These are phyloP conservation scores for Ptychobarbus kaznakovi DNA, from an alignment of 2,797 vertebrate genomes.

Conservation along the genomic window DNA sequence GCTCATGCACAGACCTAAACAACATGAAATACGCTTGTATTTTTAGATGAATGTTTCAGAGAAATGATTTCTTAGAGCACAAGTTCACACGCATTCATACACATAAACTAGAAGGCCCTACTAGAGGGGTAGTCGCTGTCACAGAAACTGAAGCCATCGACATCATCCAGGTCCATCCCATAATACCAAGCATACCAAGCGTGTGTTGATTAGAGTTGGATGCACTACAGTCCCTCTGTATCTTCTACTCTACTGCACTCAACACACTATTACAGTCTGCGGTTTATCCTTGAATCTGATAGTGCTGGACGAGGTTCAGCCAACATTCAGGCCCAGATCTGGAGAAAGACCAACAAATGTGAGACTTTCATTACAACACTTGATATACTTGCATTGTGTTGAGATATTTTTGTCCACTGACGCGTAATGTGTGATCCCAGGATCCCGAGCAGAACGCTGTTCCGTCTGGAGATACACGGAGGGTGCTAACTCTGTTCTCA, in stretches of 20 bases:
- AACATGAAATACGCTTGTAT: not conserved
- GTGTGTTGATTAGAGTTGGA: not conserved
- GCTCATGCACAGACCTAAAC: constrained; percentile 39
- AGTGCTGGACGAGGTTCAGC: constrained; percentile 5
- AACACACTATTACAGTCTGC: constrained; percentile 19
- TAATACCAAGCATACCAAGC: constrained; percentile 23
- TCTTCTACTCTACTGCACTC: constrained; percentile 21
- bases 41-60: not conserved
- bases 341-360: constrained; percentile 50
- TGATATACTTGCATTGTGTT: not conserved
- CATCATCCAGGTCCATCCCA: constrained; percentile 25
- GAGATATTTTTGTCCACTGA: constrained; percentile 57
- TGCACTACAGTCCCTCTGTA: constrained; percentile 10
- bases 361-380: not conserved
- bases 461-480: constrained; percentile 94
- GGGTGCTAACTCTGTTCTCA: constrained; percentile 95
- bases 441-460: constrained; percentile 96
- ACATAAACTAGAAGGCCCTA: not conserved
- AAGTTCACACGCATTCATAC: constrained; percentile 6
- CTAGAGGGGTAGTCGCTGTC: not conserved
- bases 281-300: not conserved
- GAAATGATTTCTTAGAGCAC: not conserved
- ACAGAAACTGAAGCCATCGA: not conserved
- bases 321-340: constrained; percentile 92
- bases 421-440: constrained; percentile 97